Base-by-base conservation (phyloP, 1,140 invertebrate genomes). In the Drosophila erecta region DNA sequence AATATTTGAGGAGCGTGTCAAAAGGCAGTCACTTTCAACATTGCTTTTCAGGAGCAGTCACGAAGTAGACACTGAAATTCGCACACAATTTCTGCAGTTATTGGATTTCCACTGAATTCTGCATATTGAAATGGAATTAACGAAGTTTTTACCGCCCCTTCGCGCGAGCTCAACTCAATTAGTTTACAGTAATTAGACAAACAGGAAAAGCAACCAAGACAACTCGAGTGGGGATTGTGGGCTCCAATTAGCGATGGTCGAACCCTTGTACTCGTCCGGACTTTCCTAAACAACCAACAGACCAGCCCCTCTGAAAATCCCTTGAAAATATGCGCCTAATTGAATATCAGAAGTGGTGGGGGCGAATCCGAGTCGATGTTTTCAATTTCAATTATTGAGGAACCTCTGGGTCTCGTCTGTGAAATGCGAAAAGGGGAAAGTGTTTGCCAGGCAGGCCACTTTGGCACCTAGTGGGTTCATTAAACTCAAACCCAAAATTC, bases 381-480 rank as follows among this genome's bases (percentile, higher is more conserved):
- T 85, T 86, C 83, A 83, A 79, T 86, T 87, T 87, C 83, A 86
- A 87, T 86, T 87, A 86, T 83, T 87, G 74, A 61, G 56, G 58
- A 43, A 30, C n/a, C 24, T 38, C 37, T 14, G 15, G 11, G 4
- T 10, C 15, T n/a, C 5, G 12, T 24, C 27, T 27, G n/a, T 24
- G 38, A 51, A 43, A 33, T 27, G n/a, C 24, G 38, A 51, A 43
- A 33, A 40, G 41, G 41, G 41, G 47, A 57, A 77, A 83, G 69
- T 74, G 57, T 41, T 64, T 35, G 27, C 65, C 65, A 27, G 49
- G 61, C 66, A 67, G 43, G 53, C 75, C 76, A 76, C 76, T 76
- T 80, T 85, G 79, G 75, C 79, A 83, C 83, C 83, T 87, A 69
- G 70, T 38, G 59, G 81, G 83, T 86, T 86, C 84, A 86, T 87